Evolutionary conservation across 2,888 invertebrate genomes (phyloP).

Genomic region (Drosophila anceps): DNA sequence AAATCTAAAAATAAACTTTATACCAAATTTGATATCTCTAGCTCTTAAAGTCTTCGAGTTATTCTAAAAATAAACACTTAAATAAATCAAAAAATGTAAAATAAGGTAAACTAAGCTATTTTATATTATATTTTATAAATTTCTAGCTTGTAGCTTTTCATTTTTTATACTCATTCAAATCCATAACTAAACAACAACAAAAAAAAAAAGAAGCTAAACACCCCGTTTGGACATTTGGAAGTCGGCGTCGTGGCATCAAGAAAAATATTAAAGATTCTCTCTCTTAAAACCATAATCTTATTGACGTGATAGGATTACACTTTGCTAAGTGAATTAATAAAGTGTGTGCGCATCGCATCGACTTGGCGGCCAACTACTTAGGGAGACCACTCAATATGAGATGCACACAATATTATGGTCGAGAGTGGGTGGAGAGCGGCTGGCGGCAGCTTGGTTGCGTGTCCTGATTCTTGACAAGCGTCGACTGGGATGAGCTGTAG

Average conservation of each 20-base stretch:
- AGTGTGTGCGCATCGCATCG: conserved; percentile 60
- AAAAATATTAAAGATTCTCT: conserved; percentile 80
- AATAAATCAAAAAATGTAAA: no score
- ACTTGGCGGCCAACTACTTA: conserved; percentile 75
- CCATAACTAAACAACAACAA: no score
- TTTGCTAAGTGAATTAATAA: conserved; percentile 82
- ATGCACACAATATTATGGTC: conserved; percentile 74
- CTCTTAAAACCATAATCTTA: conserved; percentile 78
- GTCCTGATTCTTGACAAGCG: conserved; percentile 72
- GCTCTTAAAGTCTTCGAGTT: neutral
- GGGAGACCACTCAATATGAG: conserved; percentile 75
- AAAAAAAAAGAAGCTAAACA: no score
- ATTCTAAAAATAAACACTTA: neutral
- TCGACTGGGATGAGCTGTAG: conserved; percentile 60
- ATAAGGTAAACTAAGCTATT: no score
- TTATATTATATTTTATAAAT: no score
- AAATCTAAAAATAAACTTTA: neutral
- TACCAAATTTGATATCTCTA: neutral
- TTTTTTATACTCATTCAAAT: no score
- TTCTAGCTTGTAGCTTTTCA: no score
- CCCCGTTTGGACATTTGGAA: neutral
- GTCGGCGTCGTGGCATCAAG: conserved; percentile 34
- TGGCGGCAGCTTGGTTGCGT: conserved; percentile 41
- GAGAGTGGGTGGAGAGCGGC: neutral
- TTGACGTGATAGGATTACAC: conserved; percentile 82